Base-by-base conservation (phyloP, 2,113 vertebrate species). In the Mohoua ochrocephala region DNA sequence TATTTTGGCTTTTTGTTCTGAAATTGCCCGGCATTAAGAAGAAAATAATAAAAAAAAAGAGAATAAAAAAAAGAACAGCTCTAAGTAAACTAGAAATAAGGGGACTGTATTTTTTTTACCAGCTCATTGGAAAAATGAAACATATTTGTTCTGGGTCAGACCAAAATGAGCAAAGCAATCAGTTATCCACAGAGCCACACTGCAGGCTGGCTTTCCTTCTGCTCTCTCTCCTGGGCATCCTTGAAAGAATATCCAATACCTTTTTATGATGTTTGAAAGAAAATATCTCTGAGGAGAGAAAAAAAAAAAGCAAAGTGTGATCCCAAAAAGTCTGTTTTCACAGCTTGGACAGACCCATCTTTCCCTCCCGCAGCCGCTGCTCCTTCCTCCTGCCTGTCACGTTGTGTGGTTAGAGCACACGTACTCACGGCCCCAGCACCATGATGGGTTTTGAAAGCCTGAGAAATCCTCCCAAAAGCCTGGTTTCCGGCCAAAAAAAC, bases 111-210 rank as follows among this genome's bases (percentile, higher is more conserved):
- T 91, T 75, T 86, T 96, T 96, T 94, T 92, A 95, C 84, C 95
- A 95, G 84, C 89, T 96, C 84, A 84, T 94, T 96, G 93, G 93
- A 97, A 97, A 97, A 96, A 96, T 94, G 95, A 97, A 95, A 93
- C 80, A 64, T 95, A 96, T 95, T 96, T 96, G 94, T 96, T 96
- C 95, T 96, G 89, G 94, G 91, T 94, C 91, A 97, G 89, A 89
- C 95, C 61, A 75, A 95, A 95, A 95, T 84, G 94, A 96, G 95
- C 94, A 94, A 79, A 91, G 93, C 91, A 95, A 96, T 96, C 94
- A 89, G 95, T 97, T 96, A 95, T 93, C 94, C 28, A 7, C 96
- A 91, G 91, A 87, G 63, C 79, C 63, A 70, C 3, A 1, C 79
- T 61, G 82, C 79, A 86, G 95, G 79, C 85, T 94, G 79, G 59